Evolutionary conservation across 2,113 vertebrate genomes (phyloP), one percentile per base, ranked within the genome.

Genomic region (Apus apus): DNA sequence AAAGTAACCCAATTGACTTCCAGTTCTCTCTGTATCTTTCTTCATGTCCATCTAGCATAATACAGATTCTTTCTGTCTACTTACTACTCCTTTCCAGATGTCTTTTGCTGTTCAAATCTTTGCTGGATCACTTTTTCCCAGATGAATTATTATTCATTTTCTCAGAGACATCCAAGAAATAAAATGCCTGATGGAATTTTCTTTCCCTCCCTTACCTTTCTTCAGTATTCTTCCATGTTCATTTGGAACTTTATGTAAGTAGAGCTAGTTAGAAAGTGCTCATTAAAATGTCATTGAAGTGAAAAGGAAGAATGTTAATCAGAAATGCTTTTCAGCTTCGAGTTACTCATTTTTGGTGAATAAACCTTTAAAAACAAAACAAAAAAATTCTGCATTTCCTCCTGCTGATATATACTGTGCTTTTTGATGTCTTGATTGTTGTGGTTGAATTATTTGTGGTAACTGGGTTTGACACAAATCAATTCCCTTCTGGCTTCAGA

Each of bases 221-320:
- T 86, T 90, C 76, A 84, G 0, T 92, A 27, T 75, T 96, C 94
- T 95, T 91, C 95, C 86, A 89, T 77, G 2, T 92, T 96, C 89
- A 50, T 95, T 90, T 96, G 79, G 86, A 89, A 70, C 82, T 87
- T 94, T 64, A 87, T 4, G 5, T 74, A 94, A 93, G 95, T 61
- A 87, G 45, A 94, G 57, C 70, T 94, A 72, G 72, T 89, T 95
- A 93, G 68, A 93, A 96, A 93, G 91, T 78, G 53, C 84, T 97
- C 86, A 91, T 97, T 95, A 97, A 96, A 93, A 94, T 96, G 96
- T 93, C 94, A 92, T 64, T 87, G 80, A 93, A 96, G 56, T 82
- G 61, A 87, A 96, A 96, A 75, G 65, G 57, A 81, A 90, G 40
- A 80, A 32, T 64, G 61, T 90, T 97, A 76, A 96, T 96, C 61